Evolutionary conservation across 2,797 vertebrate genomes (phyloP).

Genomic region (Siniperca scherzeri): DNA sequence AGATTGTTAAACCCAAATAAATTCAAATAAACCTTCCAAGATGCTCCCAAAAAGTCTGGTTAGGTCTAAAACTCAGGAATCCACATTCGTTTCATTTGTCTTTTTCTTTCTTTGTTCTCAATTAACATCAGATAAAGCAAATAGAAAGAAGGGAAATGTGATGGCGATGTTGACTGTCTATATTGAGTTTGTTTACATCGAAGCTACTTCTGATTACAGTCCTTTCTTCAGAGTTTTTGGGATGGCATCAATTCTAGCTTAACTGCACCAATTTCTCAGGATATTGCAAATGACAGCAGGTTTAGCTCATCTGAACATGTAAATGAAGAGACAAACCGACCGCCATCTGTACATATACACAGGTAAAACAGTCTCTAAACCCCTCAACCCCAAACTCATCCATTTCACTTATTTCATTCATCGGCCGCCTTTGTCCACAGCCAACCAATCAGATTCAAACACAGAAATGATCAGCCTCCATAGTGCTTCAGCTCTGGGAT

Average conservation of each 20-base stretch:
- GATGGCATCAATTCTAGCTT: background rate
- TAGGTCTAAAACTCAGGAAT: slow-evolving; percentile 23
- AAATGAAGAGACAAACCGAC: slow-evolving; percentile 10
- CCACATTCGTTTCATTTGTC: slow-evolving; percentile 3
- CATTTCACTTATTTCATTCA: slow-evolving; percentile 36
- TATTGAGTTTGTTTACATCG: slow-evolving; percentile 9
- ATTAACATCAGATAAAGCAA: slow-evolving; percentile 27
- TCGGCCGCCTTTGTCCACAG: slow-evolving; percentile 14
- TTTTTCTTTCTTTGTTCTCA: slow-evolving; percentile 19
- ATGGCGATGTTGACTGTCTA: background rate
- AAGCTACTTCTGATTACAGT: slow-evolving; percentile 12
- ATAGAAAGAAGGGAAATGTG: slow-evolving; percentile 19
- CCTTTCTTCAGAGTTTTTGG: slow-evolving; percentile 17
- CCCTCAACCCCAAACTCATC: background rate
- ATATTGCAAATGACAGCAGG: slow-evolving; percentile 17
- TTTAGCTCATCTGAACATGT: slow-evolving; percentile 12
- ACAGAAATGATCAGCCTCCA: slow-evolving; percentile 11
- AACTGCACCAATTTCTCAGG: slow-evolving; percentile 1
- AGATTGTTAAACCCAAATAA: slow-evolving; percentile 46
- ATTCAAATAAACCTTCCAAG: slow-evolving; percentile 59
- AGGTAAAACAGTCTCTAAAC: slow-evolving; percentile 32
- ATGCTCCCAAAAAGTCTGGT: background rate
- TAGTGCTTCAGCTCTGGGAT: slow-evolving; percentile 37
- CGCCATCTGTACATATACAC: slow-evolving; percentile 21
- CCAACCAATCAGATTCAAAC: slow-evolving; percentile 25